Evolutionary conservation across 2,113 vertebrate species (phyloP), one percentile per base, ranked within the genome.

Genomic region (Epinephelus fuscoguttatus): DNA sequence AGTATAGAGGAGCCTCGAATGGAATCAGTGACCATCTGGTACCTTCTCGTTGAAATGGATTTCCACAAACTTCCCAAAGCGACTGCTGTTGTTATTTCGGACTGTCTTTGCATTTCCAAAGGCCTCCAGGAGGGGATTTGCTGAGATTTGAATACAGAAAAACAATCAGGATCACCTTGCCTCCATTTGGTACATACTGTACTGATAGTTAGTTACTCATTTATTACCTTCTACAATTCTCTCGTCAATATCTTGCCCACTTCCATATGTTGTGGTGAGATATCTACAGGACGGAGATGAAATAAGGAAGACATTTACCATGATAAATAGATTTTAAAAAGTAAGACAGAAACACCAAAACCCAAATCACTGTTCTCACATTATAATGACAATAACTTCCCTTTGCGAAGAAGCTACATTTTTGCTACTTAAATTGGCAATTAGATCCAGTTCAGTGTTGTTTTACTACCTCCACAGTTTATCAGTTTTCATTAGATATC

Each of bases 101-200:
- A 99, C 98, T 13, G 98, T 99, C 91, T 99, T 99, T 77, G 98
- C 98, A 71, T 99, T 99, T 92, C 98, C 98, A 94, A 99, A 99
- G 15, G 98, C 98, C 94, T 99, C 98, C 42, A 99, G 94, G 0
- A 99, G 94, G 3, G 98, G 98, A 81, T 99, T 99, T 75, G 98
- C 98, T 99, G 92, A 90, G 56, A 59, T 64, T 52, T 25, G 25
- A 87, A 79, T 78, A 2, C 2, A 4, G 23, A 64, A 52, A 82
- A 60, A 70, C 0, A 13, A 18, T 82, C 1, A 84, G 23, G 0
- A 80, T 63, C 9, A 70, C 12, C 19, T 6, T 27, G 21, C 23
- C 11, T 1, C 3, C 47, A 64, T 57, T 49, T 2, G 21, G 6
- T 9, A 15, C 47, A 71, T 19, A 14, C 4, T 33, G 6, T 45